phyloP scores from a whole-genome alignment of 2,888 invertebrate genomes.

The Apodemia hepburni region DNA sequence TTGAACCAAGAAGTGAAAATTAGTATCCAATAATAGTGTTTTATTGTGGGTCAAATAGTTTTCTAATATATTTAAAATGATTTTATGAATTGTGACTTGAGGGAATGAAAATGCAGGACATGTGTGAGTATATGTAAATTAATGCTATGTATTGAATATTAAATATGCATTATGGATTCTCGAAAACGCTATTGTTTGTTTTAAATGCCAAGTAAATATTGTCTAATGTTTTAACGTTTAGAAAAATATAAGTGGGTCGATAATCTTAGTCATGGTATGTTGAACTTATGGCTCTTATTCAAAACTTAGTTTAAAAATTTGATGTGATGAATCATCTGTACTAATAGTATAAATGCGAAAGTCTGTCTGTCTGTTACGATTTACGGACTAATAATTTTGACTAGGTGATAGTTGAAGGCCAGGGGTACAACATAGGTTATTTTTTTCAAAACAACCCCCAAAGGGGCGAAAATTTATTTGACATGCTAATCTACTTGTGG shows the following conservation, averaged over 20 bases:
- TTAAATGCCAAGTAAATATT: slow-evolving; percentile 6
- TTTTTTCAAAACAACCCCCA: too few species aligned
- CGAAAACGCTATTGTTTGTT: slow-evolving; percentile 7
- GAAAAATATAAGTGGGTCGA: slow-evolving; percentile 7
- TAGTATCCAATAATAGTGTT: slow-evolving; percentile 21
- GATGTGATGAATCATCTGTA: neutral
- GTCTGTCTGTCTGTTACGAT: too few species aligned
- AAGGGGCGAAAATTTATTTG: too few species aligned
- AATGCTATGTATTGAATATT: neutral
- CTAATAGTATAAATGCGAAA: too few species aligned
- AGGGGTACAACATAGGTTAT: too few species aligned
- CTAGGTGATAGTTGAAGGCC: too few species aligned
- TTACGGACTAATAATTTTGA: too few species aligned
- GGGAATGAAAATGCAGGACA: slow-evolving; percentile 53
- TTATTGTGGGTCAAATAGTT: neutral
- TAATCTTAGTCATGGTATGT: slow-evolving; percentile 6
- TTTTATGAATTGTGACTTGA: slow-evolving; percentile 25
- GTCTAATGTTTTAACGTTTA: slow-evolving; percentile 4
- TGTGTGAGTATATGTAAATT: slow-evolving; percentile 56
- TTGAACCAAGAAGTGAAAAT: slow-evolving; percentile 35
- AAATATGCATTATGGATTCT: neutral
- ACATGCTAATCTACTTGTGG: too few species aligned
- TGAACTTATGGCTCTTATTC: slow-evolving; percentile 1
- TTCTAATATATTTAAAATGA: slow-evolving; percentile 16
- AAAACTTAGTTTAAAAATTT: neutral